Base-by-base conservation (phyloP, 2,888 invertebrate species). In the Leistus spinibarbis region DNA sequence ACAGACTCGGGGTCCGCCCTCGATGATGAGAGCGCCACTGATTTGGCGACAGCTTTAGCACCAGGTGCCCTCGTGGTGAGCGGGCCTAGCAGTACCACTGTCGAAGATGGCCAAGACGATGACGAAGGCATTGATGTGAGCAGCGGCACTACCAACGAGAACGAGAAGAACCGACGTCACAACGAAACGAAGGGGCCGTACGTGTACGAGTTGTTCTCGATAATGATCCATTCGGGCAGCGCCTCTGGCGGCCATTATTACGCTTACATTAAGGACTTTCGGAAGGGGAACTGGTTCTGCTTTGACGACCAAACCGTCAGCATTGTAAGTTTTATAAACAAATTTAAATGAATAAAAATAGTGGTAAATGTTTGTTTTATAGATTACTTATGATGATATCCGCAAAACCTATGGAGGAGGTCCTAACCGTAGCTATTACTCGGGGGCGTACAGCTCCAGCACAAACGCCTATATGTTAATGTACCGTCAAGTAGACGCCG, bases 391-490 rank as follows among this genome's bases (percentile, higher is more conserved):
- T 79, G 93, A 94, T 79, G 95, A 96, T 81, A 94, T 96, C 75
- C 89, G 90, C 79, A 93, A 92, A 84, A 93, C 95, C 0, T 96
- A 93, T 83, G 96, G 96, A 7, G 93, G 94, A 27, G 91, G 91
- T 27, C 88, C 90, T 24, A 85, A 87, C 19, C 86, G 89, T 76
- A 88, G 90, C 13, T 92, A 91, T 82, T 94, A 93, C 82, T 92
- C 92, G 16, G 91, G 92, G 56, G 90, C 91, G 53, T 94, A 92
- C 82, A 91, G 92, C 79, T 92, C 93, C 71, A 95, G 94, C 81
- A 94, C 95, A 63, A 95, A 95, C 84, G 96, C 95, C 0, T 96
- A 96, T 82, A 96, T 96, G 95, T 87, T 96, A 74, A 95, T 96
- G 93, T 96, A 96, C 82, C 87, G 96, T 65, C 93, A 93, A 84